Percentiles rank a stretch among this genome's conserved stretches.
phyloP scores from a whole-genome alignment of 2,888 invertebrate genomes.

The Germaria angustata region DNA sequence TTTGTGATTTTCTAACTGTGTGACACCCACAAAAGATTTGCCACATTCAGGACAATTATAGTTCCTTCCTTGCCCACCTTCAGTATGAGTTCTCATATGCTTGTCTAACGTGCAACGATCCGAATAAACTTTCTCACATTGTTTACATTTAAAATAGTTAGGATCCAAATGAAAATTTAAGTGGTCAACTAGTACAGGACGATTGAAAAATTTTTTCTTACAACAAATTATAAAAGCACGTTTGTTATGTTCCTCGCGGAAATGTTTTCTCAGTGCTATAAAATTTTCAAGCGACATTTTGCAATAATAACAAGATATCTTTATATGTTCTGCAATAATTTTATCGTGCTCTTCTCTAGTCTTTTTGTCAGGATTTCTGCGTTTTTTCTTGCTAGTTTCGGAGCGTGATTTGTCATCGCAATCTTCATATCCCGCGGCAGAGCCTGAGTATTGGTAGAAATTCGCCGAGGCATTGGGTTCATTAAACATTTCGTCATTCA shows the following conservation, averaged over 20 bases:
- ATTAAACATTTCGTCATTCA: no score
- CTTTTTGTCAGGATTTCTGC: neutral
- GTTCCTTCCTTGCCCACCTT: no score
- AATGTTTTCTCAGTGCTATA: slow-evolving; percentile 53
- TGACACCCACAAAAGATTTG: no score
- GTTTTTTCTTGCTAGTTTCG: no score
- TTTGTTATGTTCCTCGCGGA: slow-evolving; percentile 64
- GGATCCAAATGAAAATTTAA: slow-evolving; percentile 77
- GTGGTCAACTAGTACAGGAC: slow-evolving; percentile 76
- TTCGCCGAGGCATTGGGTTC: no score
- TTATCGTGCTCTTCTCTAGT: slow-evolving; percentile 34
- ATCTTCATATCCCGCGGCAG: no score
- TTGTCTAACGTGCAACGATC: no score
- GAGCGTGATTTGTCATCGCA: no score
- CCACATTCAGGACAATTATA: no score
- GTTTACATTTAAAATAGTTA: slow-evolving; percentile 75
- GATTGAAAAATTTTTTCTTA: slow-evolving; percentile 74
- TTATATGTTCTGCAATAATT: slow-evolving; percentile 53
- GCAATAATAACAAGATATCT: slow-evolving; percentile 55
- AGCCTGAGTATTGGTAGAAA: no score
- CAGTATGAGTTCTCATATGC: no score
- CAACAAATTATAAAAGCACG: slow-evolving; percentile 77
- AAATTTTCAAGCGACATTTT: slow-evolving; percentile 37
- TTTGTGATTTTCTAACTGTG: no score
- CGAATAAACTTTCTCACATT: slow-evolving; percentile 67